These are phyloP conservation scores for Pedionomus torquatus DNA, from an alignment of 2,113 vertebrate genomes.

Conservation along the genomic window DNA sequence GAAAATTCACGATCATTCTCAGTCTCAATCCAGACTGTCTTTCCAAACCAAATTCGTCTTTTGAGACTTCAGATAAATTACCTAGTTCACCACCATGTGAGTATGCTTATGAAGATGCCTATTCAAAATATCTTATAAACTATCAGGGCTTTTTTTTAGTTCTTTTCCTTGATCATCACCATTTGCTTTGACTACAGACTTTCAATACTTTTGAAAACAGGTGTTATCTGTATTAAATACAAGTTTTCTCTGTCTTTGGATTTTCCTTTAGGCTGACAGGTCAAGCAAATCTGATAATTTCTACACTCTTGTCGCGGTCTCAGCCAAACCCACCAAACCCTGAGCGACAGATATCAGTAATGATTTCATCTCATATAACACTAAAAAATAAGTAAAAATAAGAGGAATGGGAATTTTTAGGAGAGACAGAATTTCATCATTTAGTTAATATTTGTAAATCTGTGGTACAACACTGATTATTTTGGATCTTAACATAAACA, in stretches of 20 bases:
- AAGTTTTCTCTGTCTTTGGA: neutral
- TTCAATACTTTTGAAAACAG: neutral
- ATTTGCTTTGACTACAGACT: neutral
- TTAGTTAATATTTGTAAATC: neutral
- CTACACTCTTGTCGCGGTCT: too few species aligned
- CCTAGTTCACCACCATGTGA: neutral
- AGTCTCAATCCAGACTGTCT: neutral
- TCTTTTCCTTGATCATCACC: neutral
- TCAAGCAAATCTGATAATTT: neutral
- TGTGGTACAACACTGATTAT: neutral
- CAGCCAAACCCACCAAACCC: too few species aligned
- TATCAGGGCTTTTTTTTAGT: neutral
- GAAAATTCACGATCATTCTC: neutral
- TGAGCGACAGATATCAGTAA: too few species aligned
- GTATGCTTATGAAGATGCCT: neutral
- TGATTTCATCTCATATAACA: neutral
- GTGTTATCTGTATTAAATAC: neutral
- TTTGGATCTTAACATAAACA: neutral
- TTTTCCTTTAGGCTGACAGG: neutral
- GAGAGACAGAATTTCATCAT: neutral
- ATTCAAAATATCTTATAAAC: neutral
- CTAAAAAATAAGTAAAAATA: neutral
- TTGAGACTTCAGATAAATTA: neutral
- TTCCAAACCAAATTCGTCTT: rapidly evolving
- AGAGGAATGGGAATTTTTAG: neutral